Conservation (phyloP, 2,888 invertebrate genomes). For the Lottia scabra region DNA sequence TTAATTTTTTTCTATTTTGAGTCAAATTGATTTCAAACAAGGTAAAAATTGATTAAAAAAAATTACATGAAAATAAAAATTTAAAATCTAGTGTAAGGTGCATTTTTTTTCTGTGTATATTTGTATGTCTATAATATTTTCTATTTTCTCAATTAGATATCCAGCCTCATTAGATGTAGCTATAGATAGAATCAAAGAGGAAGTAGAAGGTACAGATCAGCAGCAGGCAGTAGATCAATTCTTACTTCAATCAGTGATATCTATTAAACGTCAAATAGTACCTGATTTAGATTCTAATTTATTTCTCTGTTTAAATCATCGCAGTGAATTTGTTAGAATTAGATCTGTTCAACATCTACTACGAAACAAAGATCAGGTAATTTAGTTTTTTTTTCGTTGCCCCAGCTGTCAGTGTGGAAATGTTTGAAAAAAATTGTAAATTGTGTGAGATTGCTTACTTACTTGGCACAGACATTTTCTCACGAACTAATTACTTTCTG, state of each 20-base stretch:
- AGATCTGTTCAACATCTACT: slow-evolving; percentile 78
- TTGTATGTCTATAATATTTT: neutral
- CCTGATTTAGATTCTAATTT: slow-evolving; percentile 67
- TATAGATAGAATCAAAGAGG: slow-evolving; percentile 34
- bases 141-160: slow-evolving; percentile 38
- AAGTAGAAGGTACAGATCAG: slow-evolving; percentile 30
- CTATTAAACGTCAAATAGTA: slow-evolving; percentile 53
- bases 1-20: too few species aligned
- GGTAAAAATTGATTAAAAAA: too few species aligned
- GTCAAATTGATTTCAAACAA: too few species aligned
- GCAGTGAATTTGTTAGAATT: slow-evolving; percentile 76
- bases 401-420: too few species aligned
- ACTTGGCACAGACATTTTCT: too few species aligned
- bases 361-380: slow-evolving; percentile 69
- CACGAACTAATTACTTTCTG: too few species aligned
- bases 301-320: slow-evolving; percentile 81
- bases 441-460: too few species aligned
- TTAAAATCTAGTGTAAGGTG: too few species aligned
- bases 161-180: slow-evolving; percentile 46
- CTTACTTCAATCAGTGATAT: slow-evolving; percentile 50
- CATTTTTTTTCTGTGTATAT: too few species aligned
- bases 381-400: slow-evolving; percentile 47
- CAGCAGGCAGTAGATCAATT: slow-evolving; percentile 47
- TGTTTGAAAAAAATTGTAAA: too few species aligned
- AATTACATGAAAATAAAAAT: too few species aligned